Evolutionary conservation across 2,113 vertebrate genomes (phyloP).

Genomic region (Argyrosomus japonicus): DNA sequence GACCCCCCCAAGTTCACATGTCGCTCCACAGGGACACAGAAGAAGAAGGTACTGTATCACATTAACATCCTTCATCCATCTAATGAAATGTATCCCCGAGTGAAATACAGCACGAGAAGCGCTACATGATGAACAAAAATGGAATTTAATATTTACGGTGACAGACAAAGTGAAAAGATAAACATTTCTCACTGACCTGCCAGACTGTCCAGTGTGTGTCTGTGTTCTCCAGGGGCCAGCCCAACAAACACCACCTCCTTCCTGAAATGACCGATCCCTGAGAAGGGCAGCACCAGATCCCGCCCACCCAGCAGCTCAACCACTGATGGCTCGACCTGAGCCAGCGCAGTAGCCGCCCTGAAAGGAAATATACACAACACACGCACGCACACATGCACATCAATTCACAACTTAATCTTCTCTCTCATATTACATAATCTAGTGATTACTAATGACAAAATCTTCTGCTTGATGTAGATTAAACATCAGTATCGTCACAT

Average conservation of each 20-base stretch:
- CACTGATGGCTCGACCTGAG: constrained; percentile 84
- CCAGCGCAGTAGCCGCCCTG: constrained; percentile 88
- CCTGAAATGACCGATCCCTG: constrained; percentile 89
- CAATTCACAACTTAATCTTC: constrained; percentile 65
- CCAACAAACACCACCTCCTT: constrained; percentile 93
- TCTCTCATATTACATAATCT: constrained; percentile 72
- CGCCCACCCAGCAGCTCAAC: constrained; percentile 87
- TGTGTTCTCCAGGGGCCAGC: constrained; percentile 85
- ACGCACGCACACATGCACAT: constrained; percentile 29
- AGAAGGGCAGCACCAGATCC: constrained; percentile 88
- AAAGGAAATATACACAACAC: constrained; percentile 45
- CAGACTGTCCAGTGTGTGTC: constrained; percentile 82
- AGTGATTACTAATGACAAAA: constrained; percentile 65
- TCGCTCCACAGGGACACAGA: not conserved
- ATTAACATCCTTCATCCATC: not conserved
- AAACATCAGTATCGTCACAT: constrained; percentile 37
- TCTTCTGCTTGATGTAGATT: constrained; percentile 66
- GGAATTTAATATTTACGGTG: not conserved
- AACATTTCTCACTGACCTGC: constrained; percentile 85
- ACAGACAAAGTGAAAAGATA: not conserved
- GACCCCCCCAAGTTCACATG: constrained; percentile 24
- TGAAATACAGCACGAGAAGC: not conserved
- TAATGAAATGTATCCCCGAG: not conserved
- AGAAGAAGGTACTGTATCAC: constrained; percentile 16
- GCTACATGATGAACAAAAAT: not conserved